Percentiles rank a stretch among this genome's conserved stretches.
Evolutionary conservation across 2,113 vertebrate genomes (phyloP).

Genomic region (Dasyornis broadbenti): DNA sequence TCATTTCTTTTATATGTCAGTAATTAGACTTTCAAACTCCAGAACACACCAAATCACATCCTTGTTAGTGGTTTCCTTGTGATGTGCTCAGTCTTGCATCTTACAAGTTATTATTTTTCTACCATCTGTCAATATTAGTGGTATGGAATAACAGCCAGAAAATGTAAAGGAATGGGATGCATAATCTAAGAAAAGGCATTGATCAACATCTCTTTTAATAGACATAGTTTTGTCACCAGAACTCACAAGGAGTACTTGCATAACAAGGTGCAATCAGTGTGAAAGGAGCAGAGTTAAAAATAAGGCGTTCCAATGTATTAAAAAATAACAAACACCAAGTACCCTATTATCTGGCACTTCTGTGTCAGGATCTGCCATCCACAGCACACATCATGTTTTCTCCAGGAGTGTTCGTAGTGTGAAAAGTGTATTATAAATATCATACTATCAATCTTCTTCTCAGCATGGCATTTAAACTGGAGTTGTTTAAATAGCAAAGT

Average conservation of each 20-base stretch:
- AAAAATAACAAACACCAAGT: neutral
- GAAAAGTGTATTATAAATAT: neutral
- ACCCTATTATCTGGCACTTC: neutral
- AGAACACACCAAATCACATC: neutral
- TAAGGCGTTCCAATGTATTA: neutral
- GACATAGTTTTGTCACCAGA: neutral
- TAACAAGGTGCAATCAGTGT: neutral
- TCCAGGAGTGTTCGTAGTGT: neutral
- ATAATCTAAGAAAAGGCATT: neutral
- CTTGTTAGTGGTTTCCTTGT: neutral
- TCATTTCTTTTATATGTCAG: neutral
- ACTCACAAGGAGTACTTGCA: neutral
- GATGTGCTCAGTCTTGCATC: neutral
- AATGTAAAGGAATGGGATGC: neutral
- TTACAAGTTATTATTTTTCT: neutral
- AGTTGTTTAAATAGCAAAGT: constrained; percentile 35
- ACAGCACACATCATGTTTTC: neutral
- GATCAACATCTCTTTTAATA: neutral
- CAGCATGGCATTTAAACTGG: neutral
- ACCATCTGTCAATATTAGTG: neutral
- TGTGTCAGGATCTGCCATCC: neutral
- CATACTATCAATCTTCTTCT: neutral
- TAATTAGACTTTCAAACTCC: neutral
- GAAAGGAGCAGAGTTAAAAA: neutral
- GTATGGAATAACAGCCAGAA: neutral